A percentile compares a stretch with the other conserved stretches of the same genome.
phyloP scores from a whole-genome alignment of 2,888 invertebrate genomes.

The Cheilosia soror region DNA sequence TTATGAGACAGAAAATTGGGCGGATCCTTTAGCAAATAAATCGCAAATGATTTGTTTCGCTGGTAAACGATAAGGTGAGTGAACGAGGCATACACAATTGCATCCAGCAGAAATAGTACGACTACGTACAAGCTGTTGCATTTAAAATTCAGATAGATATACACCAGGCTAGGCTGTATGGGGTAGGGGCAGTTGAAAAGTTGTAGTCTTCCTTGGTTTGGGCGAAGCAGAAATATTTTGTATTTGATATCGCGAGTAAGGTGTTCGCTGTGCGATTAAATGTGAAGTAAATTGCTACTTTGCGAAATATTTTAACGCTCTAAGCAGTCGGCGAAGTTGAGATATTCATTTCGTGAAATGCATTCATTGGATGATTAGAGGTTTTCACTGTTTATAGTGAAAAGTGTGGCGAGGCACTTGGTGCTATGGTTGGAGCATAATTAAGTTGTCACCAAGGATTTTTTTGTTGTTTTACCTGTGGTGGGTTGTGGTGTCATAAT shows the following conservation, averaged over 20 bases:
- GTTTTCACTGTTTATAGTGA: conserved; percentile 39
- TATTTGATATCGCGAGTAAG: conserved; percentile 52
- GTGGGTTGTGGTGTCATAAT: conserved; percentile 58
- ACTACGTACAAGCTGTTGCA: conserved; percentile 2
- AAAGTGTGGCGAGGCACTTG: conserved; percentile 33
- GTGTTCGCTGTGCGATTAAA: conserved; percentile 67
- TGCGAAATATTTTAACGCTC: conserved; percentile 63
- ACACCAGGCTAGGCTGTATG: conserved; percentile 36
- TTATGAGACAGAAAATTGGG: conserved; percentile 64
- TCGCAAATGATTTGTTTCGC: conserved; percentile 71
- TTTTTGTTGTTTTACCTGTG: background rate
- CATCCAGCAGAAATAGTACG: conserved; percentile 24
- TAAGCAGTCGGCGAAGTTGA: conserved; percentile 56
- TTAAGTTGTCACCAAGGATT: conserved; percentile 70
- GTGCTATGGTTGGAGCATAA: conserved; percentile 46
- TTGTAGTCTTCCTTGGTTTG: conserved; percentile 12
- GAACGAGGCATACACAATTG: conserved; percentile 37
- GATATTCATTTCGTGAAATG: conserved; percentile 69
- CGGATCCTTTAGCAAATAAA: conserved; percentile 72
- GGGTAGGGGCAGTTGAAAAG: conserved; percentile 21
- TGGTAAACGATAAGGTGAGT: conserved; percentile 42
- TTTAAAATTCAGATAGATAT: conserved; percentile 37
- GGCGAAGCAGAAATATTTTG: conserved; percentile 29
- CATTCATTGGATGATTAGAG: conserved; percentile 62
- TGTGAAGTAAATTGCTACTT: conserved; percentile 72